Evolutionary conservation across 92 coral and sea anemone genomes (phyloP).

Genomic region (Phymanthus crucifer): DNA sequence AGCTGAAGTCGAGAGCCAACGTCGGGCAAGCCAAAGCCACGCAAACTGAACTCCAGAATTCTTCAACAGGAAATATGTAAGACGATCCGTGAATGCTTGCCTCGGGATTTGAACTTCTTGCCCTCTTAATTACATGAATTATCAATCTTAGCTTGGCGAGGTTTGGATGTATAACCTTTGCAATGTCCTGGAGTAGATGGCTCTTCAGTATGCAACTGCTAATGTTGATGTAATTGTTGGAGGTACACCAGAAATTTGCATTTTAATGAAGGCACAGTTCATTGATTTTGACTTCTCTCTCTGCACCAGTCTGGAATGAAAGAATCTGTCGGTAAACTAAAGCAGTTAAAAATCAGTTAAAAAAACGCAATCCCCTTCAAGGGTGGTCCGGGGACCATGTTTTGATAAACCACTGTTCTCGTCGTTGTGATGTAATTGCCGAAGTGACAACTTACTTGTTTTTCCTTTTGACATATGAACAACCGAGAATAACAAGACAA

Average conservation of each 20-base stretch:
- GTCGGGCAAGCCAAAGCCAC: background rate
- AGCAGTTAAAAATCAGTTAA: background rate
- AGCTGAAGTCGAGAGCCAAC: background rate
- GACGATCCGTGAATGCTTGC: background rate
- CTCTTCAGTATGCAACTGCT: no score
- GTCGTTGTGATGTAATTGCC: background rate
- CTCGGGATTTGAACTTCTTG: background rate
- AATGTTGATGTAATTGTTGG: background rate
- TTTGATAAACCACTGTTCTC: background rate
- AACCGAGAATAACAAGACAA: background rate
- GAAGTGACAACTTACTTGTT: background rate
- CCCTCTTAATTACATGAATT: background rate
- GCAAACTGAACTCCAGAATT: background rate
- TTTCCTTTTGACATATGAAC: constrained; percentile 6
- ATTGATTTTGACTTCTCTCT: background rate
- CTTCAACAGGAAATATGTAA: background rate
- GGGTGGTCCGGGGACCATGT: background rate
- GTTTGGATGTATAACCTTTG: background rate
- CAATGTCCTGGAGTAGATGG: background rate
- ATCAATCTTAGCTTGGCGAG: background rate
- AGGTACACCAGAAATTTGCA: background rate
- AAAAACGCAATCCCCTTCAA: background rate
- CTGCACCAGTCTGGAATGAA: background rate
- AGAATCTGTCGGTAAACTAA: background rate
- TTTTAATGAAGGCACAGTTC: background rate